Base-by-base conservation (phyloP, 92 coral and sea anemone genomes). In the Epizoanthus fatuus region DNA sequence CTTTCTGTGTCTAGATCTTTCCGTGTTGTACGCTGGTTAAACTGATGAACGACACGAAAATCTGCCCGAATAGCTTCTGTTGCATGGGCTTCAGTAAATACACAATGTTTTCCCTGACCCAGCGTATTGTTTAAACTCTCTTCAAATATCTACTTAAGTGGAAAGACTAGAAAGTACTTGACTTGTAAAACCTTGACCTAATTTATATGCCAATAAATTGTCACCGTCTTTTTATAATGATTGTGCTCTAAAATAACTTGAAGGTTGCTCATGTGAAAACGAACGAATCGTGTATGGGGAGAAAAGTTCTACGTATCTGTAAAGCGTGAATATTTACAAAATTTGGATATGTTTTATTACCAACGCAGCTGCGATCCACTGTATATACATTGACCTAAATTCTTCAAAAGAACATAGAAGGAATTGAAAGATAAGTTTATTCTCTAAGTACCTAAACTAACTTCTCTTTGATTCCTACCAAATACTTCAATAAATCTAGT, bases 321-420 rank as follows among this genome's bases (percentile, higher is more conserved):
- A 3, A 75, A 56, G 25, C 14, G 51, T 39, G 40, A 60, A 62
- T 59, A 77, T 59, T 49, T 20, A 59, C 56, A 60, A 9, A 47
- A 2, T 32, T 19, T 5, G 54, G 12, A 7, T 66, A 38, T 32
- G 38, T 66, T 66, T 10, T 42, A 42, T 35, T 66, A 29, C 40
- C 72, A 66, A 32, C 38, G 72, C 45, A 32, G 72, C n/a, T 66
- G 52, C 53, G 53, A 49, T 49, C 53, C 63, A 17, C 54, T 70
- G 47, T 70, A 44, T 53, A 70, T 70, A 5, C 10, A 54, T 42
- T 17, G 25, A 40, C 39, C 74, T 42, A 19, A 70, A 40, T 47
- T 42, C 75, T 40, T 45, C 14, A 70, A 12, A 75, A 55, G 67
- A 75, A 75, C 35, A 75, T 35, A 75, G 22, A 44, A 35, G 16